Evolutionary conservation across 2,797 vertebrate genomes (phyloP).

Genomic region (Hydrophis major): DNA sequence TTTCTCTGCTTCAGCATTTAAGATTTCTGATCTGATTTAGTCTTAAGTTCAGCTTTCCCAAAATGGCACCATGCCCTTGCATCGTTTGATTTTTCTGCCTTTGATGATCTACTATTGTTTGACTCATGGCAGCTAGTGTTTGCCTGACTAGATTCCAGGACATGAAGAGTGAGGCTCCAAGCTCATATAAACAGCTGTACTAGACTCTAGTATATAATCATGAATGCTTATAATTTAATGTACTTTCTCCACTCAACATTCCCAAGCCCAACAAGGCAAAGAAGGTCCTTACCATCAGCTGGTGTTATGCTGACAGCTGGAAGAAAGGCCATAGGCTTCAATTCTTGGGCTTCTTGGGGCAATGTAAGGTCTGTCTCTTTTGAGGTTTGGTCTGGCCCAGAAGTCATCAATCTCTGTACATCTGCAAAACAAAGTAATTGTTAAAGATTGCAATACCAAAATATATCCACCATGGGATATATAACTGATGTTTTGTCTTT

Average conservation of each 20-base stretch:
- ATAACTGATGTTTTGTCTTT: not conserved
- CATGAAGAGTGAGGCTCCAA: not conserved
- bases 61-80: not conserved
- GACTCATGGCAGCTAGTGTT: not conserved
- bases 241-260: not conserved
- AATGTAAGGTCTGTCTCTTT: constrained; percentile 59
- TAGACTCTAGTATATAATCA: not conserved
- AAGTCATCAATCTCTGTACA: constrained; percentile 79
- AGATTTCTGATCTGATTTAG: not conserved
- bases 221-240: not conserved
- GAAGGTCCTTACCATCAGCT: constrained; percentile 65
- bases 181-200: not conserved
- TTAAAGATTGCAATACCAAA: constrained; percentile 4
- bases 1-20: not conserved
- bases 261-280: not conserved
- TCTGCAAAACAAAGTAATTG: constrained; percentile 70
- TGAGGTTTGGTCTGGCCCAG: constrained; percentile 67
- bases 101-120: not conserved
- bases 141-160: not conserved
- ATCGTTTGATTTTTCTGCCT: not conserved
- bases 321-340: constrained; percentile 54
- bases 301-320: constrained; percentile 72
- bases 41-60: not conserved
- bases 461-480: not conserved
- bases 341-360: constrained; percentile 36